Conservation (phyloP, 2,888 invertebrate genomes). For the Tyria jacobaeae region DNA sequence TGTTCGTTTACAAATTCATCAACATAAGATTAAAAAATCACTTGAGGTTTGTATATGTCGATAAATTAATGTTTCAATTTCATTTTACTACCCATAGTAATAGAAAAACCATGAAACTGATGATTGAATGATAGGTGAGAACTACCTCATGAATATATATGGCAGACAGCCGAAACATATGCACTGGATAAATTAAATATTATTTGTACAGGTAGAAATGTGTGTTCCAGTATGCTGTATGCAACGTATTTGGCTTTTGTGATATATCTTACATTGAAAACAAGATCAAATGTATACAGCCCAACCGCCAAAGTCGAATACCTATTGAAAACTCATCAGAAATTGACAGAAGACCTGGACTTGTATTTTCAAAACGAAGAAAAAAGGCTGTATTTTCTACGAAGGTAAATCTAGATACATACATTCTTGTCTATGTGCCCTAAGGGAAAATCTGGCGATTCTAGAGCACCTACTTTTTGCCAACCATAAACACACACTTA, state of each 20-base stretch:
- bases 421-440: neutral
- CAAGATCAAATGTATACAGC: slow-evolving; percentile 87
- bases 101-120: too few species aligned
- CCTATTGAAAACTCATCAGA: slow-evolving; percentile 95
- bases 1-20: too few species aligned
- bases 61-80: too few species aligned
- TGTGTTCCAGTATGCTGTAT: slow-evolving; percentile 49
- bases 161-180: too few species aligned
- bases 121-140: too few species aligned
- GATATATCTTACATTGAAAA: slow-evolving; percentile 52
- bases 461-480: too few species aligned
- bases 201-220: slow-evolving; percentile 48
- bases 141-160: too few species aligned
- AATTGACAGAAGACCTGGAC: slow-evolving; percentile 94
- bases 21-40: too few species aligned
- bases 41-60: too few species aligned
- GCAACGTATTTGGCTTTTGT: slow-evolving; percentile 51
- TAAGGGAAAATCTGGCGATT: too few species aligned
- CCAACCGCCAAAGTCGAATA: slow-evolving; percentile 98
- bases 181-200: neutral
- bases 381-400: slow-evolving; percentile 91
- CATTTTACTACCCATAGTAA: too few species aligned
- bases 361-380: slow-evolving; percentile 95
- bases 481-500: too few species aligned
- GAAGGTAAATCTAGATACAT: slow-evolving; percentile 86